Base-by-base conservation (phyloP, 1,140 invertebrate genomes). In the Drosophila rufa region DNA sequence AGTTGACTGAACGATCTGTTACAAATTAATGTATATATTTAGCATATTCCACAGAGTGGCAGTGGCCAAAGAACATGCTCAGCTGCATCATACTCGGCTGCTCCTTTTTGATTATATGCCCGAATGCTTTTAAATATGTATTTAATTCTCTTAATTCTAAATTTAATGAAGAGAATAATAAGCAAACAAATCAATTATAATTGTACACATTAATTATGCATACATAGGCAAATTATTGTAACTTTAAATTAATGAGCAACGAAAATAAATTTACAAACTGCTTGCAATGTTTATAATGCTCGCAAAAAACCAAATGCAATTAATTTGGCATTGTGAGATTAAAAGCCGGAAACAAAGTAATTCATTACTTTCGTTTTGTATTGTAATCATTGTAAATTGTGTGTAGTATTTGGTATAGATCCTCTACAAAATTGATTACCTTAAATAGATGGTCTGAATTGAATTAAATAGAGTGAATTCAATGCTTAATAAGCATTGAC, bases 1-100 rank as follows among this genome's bases (percentile, higher is more conserved):
- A 17, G 36, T 55, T 55, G 19, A 22, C 19, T 22, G 53, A 56
- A 56, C 53, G 8, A 56, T 38, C 53, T 11, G 53, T 25, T 22
- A 11, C 33, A 38, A 55, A 38, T 55, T 22, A 2, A 22, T 22
- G 22, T 56, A 40, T 56, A 19, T 4, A 25, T 40, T 40, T 56
- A 9, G 4, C 11, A 3, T 11, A 12, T 36, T 36, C 3, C 33
- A 12, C 3, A 11, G 33, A 36, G 3, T 36, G 11, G 2, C 27
- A 33, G 27, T 4, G 11, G 17, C 4, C 7, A 15, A 55, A 22
- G 22, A 9, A 22, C 7, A 22, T 38, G 5, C 19, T 6, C n/a
- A 38, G 33, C 51, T 38, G 33, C 11, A 1, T 15, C 11, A n/a
- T 4, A 11, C 33, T 11, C 9, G 4, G 11, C 3, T 36, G 33